Conservation (phyloP, 2,888 invertebrate genomes). For the Masnerella sp. region DNA sequence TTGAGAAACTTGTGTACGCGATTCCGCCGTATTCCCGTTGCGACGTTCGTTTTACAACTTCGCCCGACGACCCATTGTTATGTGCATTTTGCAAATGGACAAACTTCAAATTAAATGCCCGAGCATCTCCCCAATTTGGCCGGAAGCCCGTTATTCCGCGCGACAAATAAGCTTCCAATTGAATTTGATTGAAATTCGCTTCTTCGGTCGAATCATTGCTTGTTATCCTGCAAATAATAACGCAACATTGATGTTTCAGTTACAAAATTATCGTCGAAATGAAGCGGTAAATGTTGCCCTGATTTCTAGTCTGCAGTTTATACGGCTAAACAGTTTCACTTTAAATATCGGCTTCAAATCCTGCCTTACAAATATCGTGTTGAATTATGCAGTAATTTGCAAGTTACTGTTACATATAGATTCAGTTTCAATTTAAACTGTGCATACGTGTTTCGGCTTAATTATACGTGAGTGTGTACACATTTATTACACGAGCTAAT, state of each 20-base stretch:
- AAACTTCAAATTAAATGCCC: constrained; percentile 37
- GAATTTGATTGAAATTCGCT: too few species aligned
- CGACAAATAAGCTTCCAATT: too few species aligned
- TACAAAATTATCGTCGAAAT: too few species aligned
- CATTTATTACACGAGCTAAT: background rate
- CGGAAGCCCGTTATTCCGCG: too few species aligned
- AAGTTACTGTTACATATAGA: background rate
- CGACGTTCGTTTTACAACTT: constrained; percentile 37
- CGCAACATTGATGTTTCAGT: too few species aligned
- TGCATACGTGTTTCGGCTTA: background rate
- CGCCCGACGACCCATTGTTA: constrained; percentile 45
- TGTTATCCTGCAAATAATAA: too few species aligned
- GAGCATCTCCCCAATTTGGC: too few species aligned
- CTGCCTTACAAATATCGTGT: background rate
- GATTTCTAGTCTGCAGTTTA: background rate
- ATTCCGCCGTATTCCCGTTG: constrained; percentile 18
- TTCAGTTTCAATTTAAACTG: background rate
- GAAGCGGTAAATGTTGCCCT: too few species aligned
- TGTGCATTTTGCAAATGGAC: constrained; percentile 45
- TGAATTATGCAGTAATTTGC: constrained; percentile 14
- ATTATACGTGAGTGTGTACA: background rate
- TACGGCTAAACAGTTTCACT: background rate
- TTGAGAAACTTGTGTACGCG: constrained; percentile 47
- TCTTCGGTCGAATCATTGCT: too few species aligned
- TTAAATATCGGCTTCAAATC: background rate